Evolutionary conservation across 2,888 invertebrate species (phyloP), one percentile per base, ranked within the genome.

Genomic region (Cheilosia variabilis): DNA sequence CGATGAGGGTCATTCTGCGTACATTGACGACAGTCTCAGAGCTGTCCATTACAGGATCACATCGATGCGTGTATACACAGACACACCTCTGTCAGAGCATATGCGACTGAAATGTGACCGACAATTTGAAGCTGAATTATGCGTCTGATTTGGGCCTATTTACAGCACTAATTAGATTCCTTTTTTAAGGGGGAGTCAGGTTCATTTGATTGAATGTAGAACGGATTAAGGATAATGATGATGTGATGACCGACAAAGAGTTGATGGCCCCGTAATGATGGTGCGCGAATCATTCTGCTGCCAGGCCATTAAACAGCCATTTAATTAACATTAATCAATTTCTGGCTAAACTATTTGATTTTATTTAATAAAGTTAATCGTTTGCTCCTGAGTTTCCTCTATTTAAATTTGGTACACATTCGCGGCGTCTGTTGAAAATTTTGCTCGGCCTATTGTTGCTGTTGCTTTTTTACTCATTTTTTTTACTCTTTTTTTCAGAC

Each of bases 71-170:
- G 2, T 2, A 37, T 4, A 4, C 13, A 13, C 13, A 13, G 10
- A 13, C 4, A 37, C 37, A 37, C 37, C 37, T 37, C 17, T 19
- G 24, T 17, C 27, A 5, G 17, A 7, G 24, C 13, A 55, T 24
- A 24, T 4, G 24, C 13, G 34, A 37, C 27, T 78, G 57, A 47
- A 24, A 53, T 53, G 37, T 58, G 52, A 19, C 43, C 72, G 45
- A 82, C 45, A 45, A 17, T 62, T 73, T 73, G 43, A 52, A 47
- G 57, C 65, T 69, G 79, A 63, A 84, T 79, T 84, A 84, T 52
- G 47, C 79, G 53, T 79, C 69, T 75, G 83, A 79, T n/a, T n/a
- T 65, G 73, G 63, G 27, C 13, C 53, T 79, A 75, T 84, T 84
- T 84, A 75, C 75, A 63, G 27, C 53, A 47, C 65, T 55, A 84